Base-by-base conservation (phyloP, 2,797 vertebrate genomes). In the Adrianichthys oophorus region DNA sequence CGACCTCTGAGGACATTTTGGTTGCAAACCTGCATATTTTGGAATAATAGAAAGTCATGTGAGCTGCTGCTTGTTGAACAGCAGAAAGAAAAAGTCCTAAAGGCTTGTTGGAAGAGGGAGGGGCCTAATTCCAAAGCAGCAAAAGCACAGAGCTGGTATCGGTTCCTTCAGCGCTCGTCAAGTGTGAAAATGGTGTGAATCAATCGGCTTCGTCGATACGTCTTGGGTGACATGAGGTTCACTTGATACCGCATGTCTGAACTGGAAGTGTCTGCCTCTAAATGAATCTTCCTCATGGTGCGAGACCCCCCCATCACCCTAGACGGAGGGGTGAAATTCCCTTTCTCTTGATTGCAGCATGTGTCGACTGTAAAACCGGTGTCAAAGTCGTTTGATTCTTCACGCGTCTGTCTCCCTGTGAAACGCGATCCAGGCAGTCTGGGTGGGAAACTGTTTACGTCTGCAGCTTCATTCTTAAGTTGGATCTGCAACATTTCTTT, bases 351-450 rank as follows among this genome's bases (percentile, higher is more conserved):
- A 63, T 23, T 53, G 48, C 29, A 16, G 41, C 61, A 52, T 55
- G 56, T 68, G 59, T 52, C 37, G 46, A 44, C 49, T 56, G 65
- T 72, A 45, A 69, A 69, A 69, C 58, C 15, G 15, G 48, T 21
- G 53, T 52, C 46, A 29, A 62, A 60, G 53, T 37, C 52, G n/a
- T 62, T 43, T 45, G 54, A 62, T 65, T 32, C 77, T 75, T 72
- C 61, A 41, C 56, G 57, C 56, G 50, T 61, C 44, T 70, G 72
- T 52, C 21, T 52, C 56, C 42, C 32, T 4, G 2, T 64, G 68
- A 74, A 76, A 79, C 56, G 6, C 8, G 46, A 85, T 64, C 62
- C 64, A 18, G 53, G 49, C 51, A 29, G 67, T 41, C 41, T 70
- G 55, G 43, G n/a, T 18, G 2, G 43, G 43, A 45, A 16, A 7